Percentiles rank a stretch among this genome's conserved stretches.
Evolutionary conservation across 2,888 invertebrate species (phyloP).

Genomic region (Neuroscelio doddi): DNA sequence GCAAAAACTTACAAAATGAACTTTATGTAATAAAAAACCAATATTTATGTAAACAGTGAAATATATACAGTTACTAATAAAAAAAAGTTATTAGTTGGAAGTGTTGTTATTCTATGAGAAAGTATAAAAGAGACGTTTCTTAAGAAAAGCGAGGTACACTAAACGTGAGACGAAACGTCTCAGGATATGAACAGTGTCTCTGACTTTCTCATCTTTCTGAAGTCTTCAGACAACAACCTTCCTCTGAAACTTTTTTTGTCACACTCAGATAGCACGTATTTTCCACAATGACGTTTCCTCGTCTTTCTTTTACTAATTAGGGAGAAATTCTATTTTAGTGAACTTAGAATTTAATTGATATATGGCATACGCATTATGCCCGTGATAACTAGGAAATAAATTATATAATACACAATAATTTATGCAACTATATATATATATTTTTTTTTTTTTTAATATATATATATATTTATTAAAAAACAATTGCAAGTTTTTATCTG

Average conservation of each 20-base stretch:
- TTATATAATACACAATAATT: no score
- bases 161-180: constrained; percentile 24
- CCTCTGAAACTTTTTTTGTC: constrained; percentile 37
- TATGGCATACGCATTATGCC: neutral
- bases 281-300: constrained; percentile 30
- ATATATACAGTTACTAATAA: no score
- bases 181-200: constrained; percentile 30
- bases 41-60: no score
- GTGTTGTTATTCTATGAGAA: constrained; percentile 48
- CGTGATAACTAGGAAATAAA: no score
- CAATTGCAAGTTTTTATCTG: no score
- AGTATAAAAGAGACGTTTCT: constrained; percentile 45
- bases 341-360: constrained; percentile 10
- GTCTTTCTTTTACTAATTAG: constrained; percentile 35
- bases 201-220: constrained; percentile 49
- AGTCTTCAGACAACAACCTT: constrained; percentile 39
- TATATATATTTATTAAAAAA: no score
- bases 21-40: no score
- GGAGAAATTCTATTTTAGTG: constrained; percentile 27
- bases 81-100: no score
- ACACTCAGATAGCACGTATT: constrained; percentile 20
- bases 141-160: neutral
- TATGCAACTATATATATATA: no score
- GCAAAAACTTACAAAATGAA: no score
- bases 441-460: no score